phyloP scores from a whole-genome alignment of 2,888 invertebrate species.

The Drosophila multiciliata region DNA sequence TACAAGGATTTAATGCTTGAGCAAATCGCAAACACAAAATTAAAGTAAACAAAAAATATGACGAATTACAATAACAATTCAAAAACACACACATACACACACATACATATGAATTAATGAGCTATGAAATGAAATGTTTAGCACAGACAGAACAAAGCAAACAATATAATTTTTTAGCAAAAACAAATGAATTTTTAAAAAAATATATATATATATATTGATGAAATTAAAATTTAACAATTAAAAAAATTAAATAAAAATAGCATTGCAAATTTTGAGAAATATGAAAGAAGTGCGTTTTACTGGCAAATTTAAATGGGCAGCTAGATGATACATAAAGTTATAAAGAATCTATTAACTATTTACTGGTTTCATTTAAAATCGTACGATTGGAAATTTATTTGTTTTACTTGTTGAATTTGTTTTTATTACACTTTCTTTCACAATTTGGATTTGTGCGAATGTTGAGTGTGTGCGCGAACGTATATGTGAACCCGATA shows the following conservation, averaged over 20 bases:
- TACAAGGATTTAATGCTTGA: conserved; percentile 34
- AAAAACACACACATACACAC: conserved; percentile 27
- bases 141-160: conserved; percentile 46
- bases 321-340: not conserved
- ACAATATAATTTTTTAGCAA: conserved; percentile 65
- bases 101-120: conserved; percentile 36
- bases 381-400: conserved; percentile 9
- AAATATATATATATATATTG: conserved; percentile 13
- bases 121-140: conserved; percentile 43
- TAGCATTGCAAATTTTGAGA: conserved; percentile 54
- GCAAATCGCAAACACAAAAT: conserved; percentile 13
- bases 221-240: conserved; percentile 31
- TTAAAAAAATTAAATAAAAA: conserved; percentile 49
- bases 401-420: conserved; percentile 4
- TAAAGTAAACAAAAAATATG: conserved; percentile 41
- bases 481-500: conserved; percentile 48
- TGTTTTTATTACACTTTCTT: conserved; percentile 58
- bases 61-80: conserved; percentile 63
- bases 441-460: conserved; percentile 19
- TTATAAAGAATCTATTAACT: not conserved
- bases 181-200: conserved; percentile 53
- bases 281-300: conserved; percentile 26
- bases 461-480: conserved; percentile 23
- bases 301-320: conserved; percentile 1
- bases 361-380: conserved; percentile 12